These are phyloP conservation scores for Cliona cf. orientalis DNA, from an alignment of 37 sponge, comb jelly and placozoan genomes.

Conservation along the genomic window DNA sequence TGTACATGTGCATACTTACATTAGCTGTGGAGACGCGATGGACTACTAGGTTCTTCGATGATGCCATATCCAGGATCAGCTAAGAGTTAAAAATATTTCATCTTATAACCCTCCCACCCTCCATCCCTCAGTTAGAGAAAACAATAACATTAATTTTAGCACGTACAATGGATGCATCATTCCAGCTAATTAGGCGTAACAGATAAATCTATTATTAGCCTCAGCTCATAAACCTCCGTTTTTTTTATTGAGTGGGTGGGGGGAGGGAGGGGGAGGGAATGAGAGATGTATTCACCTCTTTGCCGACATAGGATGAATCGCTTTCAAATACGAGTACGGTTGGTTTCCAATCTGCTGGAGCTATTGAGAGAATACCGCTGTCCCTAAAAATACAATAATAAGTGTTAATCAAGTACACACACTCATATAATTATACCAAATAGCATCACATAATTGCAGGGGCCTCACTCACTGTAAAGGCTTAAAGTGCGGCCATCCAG, in stretches of 20 bases:
- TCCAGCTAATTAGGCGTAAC: too few species aligned
- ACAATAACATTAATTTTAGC: too few species aligned
- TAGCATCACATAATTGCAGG: neutral
- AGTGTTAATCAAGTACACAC: neutral
- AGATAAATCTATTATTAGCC: too few species aligned
- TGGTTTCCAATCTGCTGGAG: neutral
- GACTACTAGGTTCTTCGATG: too few species aligned
- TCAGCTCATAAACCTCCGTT: too few species aligned
- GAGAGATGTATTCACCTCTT: slow-evolving; percentile 46
- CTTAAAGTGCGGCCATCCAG: slow-evolving; percentile 43
- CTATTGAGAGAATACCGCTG: slow-evolving; percentile 4
- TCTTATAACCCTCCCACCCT: too few species aligned
- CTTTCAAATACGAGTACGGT: slow-evolving; percentile 60
- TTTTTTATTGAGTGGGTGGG: neutral
- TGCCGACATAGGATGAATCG: slow-evolving; percentile 55
- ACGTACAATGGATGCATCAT: too few species aligned
- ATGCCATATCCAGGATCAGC: too few species aligned
- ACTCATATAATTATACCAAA: neutral
- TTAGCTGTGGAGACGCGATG: too few species aligned
- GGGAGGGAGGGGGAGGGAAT: slow-evolving; percentile 4
- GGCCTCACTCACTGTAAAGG: slow-evolving; percentile 3
- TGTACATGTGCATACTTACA: too few species aligned
- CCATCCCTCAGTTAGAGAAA: too few species aligned
- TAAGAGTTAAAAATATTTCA: too few species aligned
- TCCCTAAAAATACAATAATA: neutral